Conservation (phyloP, 2,113 vertebrate genomes). For the Dromiciops gliroides region DNA sequence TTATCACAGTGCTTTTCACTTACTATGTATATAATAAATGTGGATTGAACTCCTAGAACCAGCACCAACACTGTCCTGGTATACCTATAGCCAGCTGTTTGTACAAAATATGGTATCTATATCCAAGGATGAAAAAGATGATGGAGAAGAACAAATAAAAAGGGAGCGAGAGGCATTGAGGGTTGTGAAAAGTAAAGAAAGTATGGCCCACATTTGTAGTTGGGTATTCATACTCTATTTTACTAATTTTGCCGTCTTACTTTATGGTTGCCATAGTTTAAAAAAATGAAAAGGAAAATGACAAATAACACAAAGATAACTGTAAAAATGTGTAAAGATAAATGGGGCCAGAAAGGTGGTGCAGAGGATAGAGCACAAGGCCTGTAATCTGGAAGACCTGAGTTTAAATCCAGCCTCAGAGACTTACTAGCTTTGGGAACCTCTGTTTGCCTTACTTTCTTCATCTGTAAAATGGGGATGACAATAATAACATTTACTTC, state of each 20-base stretch:
- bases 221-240: slow-evolving; percentile 10
- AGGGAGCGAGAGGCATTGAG: not conserved
- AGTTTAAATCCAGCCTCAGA: not conserved
- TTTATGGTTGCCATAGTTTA: not conserved
- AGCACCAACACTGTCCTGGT: not conserved
- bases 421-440: not conserved
- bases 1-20: not conserved
- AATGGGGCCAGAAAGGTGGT: not conserved
- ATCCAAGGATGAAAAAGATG: not conserved
- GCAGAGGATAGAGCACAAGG: not conserved
- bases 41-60: not conserved
- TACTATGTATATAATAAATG: not conserved
- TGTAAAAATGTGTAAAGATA: not conserved
- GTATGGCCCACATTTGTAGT: not conserved
- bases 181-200: slow-evolving; percentile 14
- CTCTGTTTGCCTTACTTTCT: not conserved
- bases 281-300: not conserved
- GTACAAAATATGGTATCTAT: not conserved
- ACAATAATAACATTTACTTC: not conserved
- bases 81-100: not conserved
- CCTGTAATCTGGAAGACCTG: not conserved
- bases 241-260: slow-evolving; percentile 10
- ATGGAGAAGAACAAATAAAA: not conserved
- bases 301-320: not conserved
- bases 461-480: not conserved